Conservation (phyloP, 92 coral and sea anemone species). For the Paramuricea clavata region DNA sequence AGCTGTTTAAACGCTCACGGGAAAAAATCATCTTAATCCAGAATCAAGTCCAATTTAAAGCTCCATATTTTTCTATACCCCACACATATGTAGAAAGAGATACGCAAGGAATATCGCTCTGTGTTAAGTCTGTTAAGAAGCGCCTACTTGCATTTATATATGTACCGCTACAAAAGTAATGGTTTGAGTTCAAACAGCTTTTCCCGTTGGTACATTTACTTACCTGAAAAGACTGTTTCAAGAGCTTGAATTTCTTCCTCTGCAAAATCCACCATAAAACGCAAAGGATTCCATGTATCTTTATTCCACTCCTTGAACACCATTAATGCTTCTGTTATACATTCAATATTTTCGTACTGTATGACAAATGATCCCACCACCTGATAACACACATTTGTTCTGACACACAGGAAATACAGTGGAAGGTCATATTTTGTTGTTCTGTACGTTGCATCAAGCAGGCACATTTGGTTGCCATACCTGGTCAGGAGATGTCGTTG, state of each 20-base stretch:
- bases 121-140: no score
- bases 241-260: slow-evolving; percentile 71
- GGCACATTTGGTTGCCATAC: slow-evolving; percentile 70
- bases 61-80: no score
- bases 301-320: slow-evolving; percentile 63
- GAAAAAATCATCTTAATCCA: no score
- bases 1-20: no score
- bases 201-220: not conserved
- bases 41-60: no score
- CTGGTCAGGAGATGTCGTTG: slow-evolving; percentile 56
- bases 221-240: slow-evolving; percentile 67
- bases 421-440: slow-evolving; percentile 72
- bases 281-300: slow-evolving; percentile 55
- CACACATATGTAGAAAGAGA: no score
- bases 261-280: slow-evolving; percentile 75
- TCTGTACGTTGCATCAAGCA: slow-evolving; percentile 75
- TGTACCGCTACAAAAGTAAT: no score
- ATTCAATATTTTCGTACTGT: slow-evolving; percentile 67
- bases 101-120: no score
- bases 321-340: slow-evolving; percentile 68
- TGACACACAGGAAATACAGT: slow-evolving; percentile 64
- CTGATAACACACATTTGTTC: slow-evolving; percentile 70
- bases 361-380: slow-evolving; percentile 76
- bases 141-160: slow-evolving; percentile 34
- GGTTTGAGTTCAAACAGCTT: no score